Conservation (phyloP, 1,140 invertebrate genomes). For the Temnothorax longispinosus region DNA sequence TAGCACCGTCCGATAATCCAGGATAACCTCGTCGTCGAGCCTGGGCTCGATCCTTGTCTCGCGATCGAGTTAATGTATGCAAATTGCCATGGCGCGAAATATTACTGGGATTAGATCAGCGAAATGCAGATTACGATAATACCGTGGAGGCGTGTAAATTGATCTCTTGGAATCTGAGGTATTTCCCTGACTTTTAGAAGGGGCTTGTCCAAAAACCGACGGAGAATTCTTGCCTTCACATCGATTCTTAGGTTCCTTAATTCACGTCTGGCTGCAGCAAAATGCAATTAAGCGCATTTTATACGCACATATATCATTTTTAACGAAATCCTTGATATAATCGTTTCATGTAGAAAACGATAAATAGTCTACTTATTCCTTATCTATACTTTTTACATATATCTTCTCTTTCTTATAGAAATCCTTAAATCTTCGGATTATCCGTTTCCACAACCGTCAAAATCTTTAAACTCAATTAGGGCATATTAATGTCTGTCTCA, state of each 20-base stretch:
- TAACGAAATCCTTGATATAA: neutral
- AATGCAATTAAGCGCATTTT: neutral
- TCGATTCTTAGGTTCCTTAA: neutral
- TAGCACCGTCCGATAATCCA: conserved; percentile 60
- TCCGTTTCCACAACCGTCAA: neutral
- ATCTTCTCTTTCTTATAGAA: neutral
- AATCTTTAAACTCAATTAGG: neutral
- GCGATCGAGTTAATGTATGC: conserved; percentile 71
- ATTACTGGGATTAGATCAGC: conserved; percentile 70
- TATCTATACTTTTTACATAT: neutral
- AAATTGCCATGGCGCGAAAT: conserved; percentile 66
- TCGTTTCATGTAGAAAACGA: neutral
- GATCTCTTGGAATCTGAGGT: conserved; percentile 32
- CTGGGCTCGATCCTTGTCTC: conserved; percentile 68
- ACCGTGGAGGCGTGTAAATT: conserved; percentile 43
- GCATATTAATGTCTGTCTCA: too few relatives aligned
- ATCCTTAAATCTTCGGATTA: neutral
- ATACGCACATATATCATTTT: neutral
- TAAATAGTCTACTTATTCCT: neutral
- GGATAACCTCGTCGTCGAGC: conserved; percentile 61
- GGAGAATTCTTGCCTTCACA: neutral
- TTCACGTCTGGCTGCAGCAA: neutral
- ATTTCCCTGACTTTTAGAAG: neutral
- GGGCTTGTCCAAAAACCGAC: conserved; percentile 8
- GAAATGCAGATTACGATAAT: conserved; percentile 69